These are phyloP conservation scores for Drosophila silvestris DNA, from an alignment of 2,888 invertebrate species.

Conservation along the genomic window DNA sequence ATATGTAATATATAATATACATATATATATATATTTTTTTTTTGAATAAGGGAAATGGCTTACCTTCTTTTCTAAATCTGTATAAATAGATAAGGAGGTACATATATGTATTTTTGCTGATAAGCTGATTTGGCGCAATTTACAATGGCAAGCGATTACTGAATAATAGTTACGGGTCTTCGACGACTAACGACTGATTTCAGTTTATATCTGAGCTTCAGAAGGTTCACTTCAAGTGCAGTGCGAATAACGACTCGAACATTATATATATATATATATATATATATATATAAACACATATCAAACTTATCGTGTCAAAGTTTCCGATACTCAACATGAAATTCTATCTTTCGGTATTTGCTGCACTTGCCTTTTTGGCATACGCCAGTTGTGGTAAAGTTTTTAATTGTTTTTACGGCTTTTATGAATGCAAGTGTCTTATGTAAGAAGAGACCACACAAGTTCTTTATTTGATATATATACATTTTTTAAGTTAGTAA, in stretches of 20 bases:
- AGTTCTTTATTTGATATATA: neutral
- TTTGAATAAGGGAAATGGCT: neutral
- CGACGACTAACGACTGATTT: neutral
- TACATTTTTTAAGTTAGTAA: neutral
- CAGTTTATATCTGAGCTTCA: constrained; percentile 32
- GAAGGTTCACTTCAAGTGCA: constrained; percentile 9
- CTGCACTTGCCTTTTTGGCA: constrained; percentile 74
- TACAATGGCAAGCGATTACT: constrained; percentile 10
- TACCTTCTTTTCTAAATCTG: neutral
- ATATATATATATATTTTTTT: neutral
- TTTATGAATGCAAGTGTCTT: constrained; percentile 19
- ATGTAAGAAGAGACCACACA: constrained; percentile 26
- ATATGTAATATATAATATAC: neutral
- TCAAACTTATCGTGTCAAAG: neutral
- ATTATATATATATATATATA: neutral
- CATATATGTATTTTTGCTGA: neutral
- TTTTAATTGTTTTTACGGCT: neutral
- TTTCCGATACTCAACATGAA: constrained; percentile 69
- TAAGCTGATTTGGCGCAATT: constrained; percentile 4
- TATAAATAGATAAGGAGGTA: neutral
- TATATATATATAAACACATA: neutral
- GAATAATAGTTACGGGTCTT: neutral
- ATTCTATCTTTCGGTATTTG: constrained; percentile 63
- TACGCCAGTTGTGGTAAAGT: constrained; percentile 80
- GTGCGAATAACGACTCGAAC: constrained; percentile 14